A percentile compares a stretch with the other conserved stretches of the same genome.
Conservation (phyloP, 2,888 invertebrate species). For the Pristionchus arcanus region DNA sequence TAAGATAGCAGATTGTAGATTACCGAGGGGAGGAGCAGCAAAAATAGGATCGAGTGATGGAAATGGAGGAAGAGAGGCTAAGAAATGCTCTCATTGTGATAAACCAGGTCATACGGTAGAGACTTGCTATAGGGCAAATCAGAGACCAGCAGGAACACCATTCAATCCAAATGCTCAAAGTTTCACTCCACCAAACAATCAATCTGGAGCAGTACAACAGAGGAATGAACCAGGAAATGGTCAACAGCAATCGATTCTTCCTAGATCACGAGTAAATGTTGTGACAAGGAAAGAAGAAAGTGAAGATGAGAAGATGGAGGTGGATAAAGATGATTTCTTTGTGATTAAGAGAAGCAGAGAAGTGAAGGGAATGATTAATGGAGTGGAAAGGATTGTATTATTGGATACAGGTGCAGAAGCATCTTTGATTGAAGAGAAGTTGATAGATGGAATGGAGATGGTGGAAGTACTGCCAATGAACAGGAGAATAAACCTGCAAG, state of each 20-base stretch:
- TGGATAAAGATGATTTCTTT: neutral
- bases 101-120: neutral
- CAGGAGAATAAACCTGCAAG: neutral
- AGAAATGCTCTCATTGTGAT: neutral
- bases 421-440: neutral
- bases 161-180: neutral
- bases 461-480: conserved; percentile 18
- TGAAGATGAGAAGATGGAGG: neutral
- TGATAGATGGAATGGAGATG: conserved; percentile 37
- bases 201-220: neutral
- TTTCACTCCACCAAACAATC: neutral
- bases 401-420: conserved; percentile 25
- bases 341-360: neutral
- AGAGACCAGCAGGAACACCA: neutral
- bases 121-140: neutral
- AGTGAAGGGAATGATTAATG: conserved; percentile 59
- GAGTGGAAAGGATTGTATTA: conserved; percentile 22
- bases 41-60: too few relatives aligned
- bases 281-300: neutral
- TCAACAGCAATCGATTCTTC: too few relatives aligned
- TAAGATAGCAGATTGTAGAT: neutral
- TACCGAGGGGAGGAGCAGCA: neutral
- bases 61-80: too few relatives aligned
- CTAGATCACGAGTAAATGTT: neutral
- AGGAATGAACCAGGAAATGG: neutral